Evolutionary conservation across 2,888 invertebrate genomes (phyloP).

Genomic region (Calliscelio sp.): DNA sequence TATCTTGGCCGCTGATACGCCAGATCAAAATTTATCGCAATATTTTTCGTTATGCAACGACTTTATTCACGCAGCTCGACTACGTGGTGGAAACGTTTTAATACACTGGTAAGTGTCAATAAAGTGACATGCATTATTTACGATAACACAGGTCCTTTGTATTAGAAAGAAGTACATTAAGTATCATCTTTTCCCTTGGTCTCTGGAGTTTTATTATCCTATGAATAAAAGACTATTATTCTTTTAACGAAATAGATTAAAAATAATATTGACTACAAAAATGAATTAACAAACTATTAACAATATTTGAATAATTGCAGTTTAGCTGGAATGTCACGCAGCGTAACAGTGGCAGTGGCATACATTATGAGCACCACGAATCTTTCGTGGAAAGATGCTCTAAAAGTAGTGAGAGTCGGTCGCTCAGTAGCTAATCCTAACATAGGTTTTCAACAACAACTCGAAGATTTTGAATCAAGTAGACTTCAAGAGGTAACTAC

Average conservation of each 20-base stretch:
- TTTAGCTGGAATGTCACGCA: slow-evolving; percentile 98
- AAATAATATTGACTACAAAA: no score
- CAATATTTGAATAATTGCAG: slow-evolving; percentile 88
- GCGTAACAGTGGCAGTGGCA: slow-evolving; percentile 97
- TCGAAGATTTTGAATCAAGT: slow-evolving; percentile 95
- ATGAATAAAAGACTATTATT: no score
- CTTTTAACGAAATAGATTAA: no score
- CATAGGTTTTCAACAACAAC: slow-evolving; percentile 97
- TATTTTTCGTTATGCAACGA: slow-evolving; percentile 98
- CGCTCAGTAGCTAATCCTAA: slow-evolving; percentile 98
- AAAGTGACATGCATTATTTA: neutral
- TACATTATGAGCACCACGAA: slow-evolving; percentile 98
- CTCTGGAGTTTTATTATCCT: no score
- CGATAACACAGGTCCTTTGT: no score
- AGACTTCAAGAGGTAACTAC: slow-evolving; percentile 92
- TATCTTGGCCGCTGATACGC: slow-evolving; percentile 98
- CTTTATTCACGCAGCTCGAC: slow-evolving; percentile 97
- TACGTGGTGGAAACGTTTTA: slow-evolving; percentile 95
- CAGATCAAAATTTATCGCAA: slow-evolving; percentile 96
- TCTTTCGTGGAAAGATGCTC: slow-evolving; percentile 95
- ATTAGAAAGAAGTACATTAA: no score
- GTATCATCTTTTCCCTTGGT: no score
- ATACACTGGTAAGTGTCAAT: slow-evolving; percentile 94
- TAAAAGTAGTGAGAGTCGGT: slow-evolving; percentile 97
- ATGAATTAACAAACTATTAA: no score